phyloP scores from a whole-genome alignment of 2,888 invertebrate genomes.

The Cremastinae sp. region DNA sequence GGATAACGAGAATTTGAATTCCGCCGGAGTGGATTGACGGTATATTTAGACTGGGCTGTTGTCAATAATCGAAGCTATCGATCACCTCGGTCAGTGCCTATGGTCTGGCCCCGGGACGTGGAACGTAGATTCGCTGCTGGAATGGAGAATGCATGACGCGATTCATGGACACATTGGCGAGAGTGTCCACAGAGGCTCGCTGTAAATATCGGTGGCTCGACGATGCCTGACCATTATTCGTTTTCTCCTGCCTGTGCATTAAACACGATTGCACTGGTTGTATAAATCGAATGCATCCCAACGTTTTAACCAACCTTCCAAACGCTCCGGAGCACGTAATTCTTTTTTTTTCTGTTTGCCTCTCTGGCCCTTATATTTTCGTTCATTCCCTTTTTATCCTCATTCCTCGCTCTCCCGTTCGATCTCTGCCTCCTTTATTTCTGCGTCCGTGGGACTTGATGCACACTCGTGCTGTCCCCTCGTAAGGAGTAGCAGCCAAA shows the following conservation, averaged over 20 bases:
- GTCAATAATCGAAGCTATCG: conserved; percentile 59
- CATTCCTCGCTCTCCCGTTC: neutral
- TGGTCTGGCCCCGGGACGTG: conserved; percentile 29
- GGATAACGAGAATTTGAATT: conserved; percentile 36
- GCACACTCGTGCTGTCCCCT: neutral
- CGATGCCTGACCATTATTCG: conserved; percentile 28
- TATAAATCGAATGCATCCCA: neutral
- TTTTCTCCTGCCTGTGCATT: neutral
- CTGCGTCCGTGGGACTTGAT: neutral
- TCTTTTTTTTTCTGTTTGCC: neutral
- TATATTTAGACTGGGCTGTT: conserved; percentile 48
- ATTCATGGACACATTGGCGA: conserved; percentile 44
- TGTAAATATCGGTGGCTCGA: conserved; percentile 49
- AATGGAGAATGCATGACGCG: conserved; percentile 47
- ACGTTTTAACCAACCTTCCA: neutral
- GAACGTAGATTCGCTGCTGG: conserved; percentile 29
- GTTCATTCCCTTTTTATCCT: neutral
- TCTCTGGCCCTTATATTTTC: neutral
- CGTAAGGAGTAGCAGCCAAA: conserved; percentile 1
- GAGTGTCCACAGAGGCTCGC: conserved; percentile 56
- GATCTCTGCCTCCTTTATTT: conserved; percentile 16
- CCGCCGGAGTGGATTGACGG: conserved; percentile 35
- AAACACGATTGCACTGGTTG: neutral
- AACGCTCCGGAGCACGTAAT: conserved; percentile 31
- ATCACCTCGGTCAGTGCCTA: conserved; percentile 43